Percentiles rank a stretch among this genome's conserved stretches.
Evolutionary conservation across 2,888 invertebrate genomes (phyloP).

Genomic region (Drymonia ruficornis): DNA sequence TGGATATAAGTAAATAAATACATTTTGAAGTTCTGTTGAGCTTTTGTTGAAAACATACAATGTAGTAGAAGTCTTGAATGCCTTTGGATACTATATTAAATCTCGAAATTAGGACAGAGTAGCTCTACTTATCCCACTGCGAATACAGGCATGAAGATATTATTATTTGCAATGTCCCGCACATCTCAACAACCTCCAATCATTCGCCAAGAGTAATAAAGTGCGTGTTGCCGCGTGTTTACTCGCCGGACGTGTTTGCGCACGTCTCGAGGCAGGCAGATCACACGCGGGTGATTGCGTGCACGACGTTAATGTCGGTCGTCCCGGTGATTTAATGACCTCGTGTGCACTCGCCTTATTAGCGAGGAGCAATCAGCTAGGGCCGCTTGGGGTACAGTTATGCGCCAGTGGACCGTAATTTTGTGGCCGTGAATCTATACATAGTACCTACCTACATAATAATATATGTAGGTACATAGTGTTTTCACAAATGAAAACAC

Average conservation of each 20-base stretch:
- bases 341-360: constrained; percentile 18
- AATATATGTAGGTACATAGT: no score
- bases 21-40: background rate
- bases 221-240: background rate
- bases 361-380: constrained; percentile 9
- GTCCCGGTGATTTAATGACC: constrained; percentile 22
- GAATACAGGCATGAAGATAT: no score
- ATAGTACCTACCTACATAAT: no score
- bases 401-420: background rate
- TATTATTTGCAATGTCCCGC: no score
- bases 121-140: no score
- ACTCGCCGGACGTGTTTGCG: background rate
- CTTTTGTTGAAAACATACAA: no score
- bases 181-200: background rate
- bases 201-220: background rate
- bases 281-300: constrained; percentile 17
- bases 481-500: no score
- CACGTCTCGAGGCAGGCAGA: constrained; percentile 2
- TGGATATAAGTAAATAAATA: background rate
- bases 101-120: no score
- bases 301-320: constrained; percentile 22
- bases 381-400: background rate
- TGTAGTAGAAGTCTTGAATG: no score
- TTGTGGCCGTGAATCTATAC: background rate
- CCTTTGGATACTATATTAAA: no score